These are phyloP conservation scores for Scaptomyza montana DNA, from an alignment of 1,140 invertebrate genomes.

Conservation along the genomic window DNA sequence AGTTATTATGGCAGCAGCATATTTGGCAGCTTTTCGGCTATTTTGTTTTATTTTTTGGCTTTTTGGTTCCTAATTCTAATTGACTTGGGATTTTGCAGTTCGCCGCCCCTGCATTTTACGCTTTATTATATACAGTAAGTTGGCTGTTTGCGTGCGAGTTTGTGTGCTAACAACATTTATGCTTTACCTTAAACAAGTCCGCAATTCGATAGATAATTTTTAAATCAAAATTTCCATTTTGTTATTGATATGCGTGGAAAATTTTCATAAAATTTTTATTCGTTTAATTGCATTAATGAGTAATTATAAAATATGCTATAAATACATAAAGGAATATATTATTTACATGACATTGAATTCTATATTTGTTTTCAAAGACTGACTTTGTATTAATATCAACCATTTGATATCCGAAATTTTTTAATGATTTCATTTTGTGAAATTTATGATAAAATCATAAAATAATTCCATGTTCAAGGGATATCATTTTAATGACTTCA, in stretches of 20 bases:
- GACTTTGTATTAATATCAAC: not conserved
- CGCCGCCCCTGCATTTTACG: constrained; percentile 33
- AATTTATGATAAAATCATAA: too few relatives aligned
- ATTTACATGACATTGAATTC: not conserved
- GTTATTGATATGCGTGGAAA: not conserved
- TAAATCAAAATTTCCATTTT: not conserved
- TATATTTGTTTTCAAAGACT: not conserved
- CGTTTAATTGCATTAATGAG: too few relatives aligned
- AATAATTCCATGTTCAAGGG: too few relatives aligned
- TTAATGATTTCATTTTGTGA: too few relatives aligned
- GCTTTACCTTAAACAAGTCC: too few relatives aligned
- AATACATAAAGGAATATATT: not conserved
- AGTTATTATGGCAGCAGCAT: constrained; percentile 76
- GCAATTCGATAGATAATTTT: not conserved
- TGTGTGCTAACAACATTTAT: not conserved
- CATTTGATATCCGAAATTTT: not conserved
- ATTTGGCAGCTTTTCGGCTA: constrained; percentile 56
- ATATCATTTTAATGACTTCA: too few relatives aligned
- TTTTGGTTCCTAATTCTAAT: constrained; percentile 62
- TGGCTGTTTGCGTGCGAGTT: not conserved
- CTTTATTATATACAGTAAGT: constrained; percentile 27
- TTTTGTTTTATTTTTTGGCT: constrained; percentile 17
- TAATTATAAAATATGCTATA: not conserved
- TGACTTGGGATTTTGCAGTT: constrained; percentile 61
- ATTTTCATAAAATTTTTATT: not conserved